phyloP scores from a whole-genome alignment of 2,797 vertebrate genomes.

The Danionella dracula region DNA sequence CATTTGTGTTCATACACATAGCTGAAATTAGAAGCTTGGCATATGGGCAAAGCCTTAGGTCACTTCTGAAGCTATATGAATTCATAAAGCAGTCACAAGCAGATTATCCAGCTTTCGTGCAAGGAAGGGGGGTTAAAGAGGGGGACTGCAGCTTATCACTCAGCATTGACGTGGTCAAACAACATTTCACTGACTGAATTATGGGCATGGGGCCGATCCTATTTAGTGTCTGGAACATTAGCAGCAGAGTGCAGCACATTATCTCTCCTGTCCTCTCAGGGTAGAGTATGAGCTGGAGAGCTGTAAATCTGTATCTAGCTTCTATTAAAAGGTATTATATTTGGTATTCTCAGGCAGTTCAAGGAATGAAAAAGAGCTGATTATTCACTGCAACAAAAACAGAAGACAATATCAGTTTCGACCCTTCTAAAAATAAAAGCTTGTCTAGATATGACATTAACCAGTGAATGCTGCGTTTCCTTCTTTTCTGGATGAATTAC shows the following conservation, averaged over 20 bases:
- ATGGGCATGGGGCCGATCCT: background rate
- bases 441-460: background rate
- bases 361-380: background rate
- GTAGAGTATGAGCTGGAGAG: background rate
- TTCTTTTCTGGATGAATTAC: too few species aligned
- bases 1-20: background rate
- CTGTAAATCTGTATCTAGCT: background rate
- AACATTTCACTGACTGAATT: slow-evolving; percentile 7
- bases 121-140: background rate
- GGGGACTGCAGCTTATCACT: slow-evolving; percentile 4
- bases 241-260: background rate
- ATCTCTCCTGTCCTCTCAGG: background rate
- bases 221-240: slow-evolving; percentile 8
- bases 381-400: too few species aligned
- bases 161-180: slow-evolving; percentile 7
- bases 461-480: too few species aligned
- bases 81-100: background rate
- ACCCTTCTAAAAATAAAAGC: background rate
- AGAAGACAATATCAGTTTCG: background rate
- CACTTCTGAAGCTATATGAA: background rate
- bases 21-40: background rate
- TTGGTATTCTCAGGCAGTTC: background rate
- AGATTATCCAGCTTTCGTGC: slow-evolving; percentile 14
- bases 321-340: background rate
- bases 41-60: background rate